These are phyloP conservation scores for Graphium colonna DNA, from an alignment of 2,888 invertebrate species.

Conservation along the genomic window DNA sequence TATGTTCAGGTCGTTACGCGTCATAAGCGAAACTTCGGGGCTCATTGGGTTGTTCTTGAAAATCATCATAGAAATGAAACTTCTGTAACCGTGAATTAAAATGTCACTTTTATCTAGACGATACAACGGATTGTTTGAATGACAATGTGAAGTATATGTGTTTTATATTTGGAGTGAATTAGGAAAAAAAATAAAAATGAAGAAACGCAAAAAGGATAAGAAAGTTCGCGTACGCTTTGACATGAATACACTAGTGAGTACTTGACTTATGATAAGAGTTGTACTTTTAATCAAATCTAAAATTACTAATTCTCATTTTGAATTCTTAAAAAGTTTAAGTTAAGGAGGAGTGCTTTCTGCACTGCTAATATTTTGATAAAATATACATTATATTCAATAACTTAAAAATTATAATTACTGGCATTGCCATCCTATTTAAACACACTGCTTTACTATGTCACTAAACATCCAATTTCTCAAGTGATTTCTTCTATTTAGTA, in stretches of 20 bases:
- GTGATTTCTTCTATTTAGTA: too few species aligned
- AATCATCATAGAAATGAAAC: neutral
- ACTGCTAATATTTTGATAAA: too few species aligned
- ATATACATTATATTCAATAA: too few species aligned
- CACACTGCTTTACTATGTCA: too few species aligned
- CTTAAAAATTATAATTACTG: too few species aligned
- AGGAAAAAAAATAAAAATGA: conserved; percentile 48
- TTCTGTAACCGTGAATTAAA: neutral
- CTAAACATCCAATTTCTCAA: too few species aligned
- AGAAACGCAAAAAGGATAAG: conserved; percentile 56
- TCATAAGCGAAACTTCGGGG: too few species aligned
- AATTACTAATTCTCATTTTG: too few species aligned
- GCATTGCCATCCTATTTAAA: too few species aligned
- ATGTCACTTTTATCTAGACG: neutral
- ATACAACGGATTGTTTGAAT: neutral
- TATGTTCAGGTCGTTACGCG: conserved; percentile 2
- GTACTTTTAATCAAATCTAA: too few species aligned
- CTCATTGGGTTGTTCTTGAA: neutral
- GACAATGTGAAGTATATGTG: neutral
- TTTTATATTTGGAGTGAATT: neutral
- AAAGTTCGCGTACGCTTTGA: conserved; percentile 60
- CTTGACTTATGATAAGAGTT: neutral
- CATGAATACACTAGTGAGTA: conserved; percentile 55
- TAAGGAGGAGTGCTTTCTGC: too few species aligned
- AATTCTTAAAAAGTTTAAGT: too few species aligned